Base-by-base conservation (phyloP, 2,797 vertebrate genomes). In the Parauchenoglanis ngamensis region DNA sequence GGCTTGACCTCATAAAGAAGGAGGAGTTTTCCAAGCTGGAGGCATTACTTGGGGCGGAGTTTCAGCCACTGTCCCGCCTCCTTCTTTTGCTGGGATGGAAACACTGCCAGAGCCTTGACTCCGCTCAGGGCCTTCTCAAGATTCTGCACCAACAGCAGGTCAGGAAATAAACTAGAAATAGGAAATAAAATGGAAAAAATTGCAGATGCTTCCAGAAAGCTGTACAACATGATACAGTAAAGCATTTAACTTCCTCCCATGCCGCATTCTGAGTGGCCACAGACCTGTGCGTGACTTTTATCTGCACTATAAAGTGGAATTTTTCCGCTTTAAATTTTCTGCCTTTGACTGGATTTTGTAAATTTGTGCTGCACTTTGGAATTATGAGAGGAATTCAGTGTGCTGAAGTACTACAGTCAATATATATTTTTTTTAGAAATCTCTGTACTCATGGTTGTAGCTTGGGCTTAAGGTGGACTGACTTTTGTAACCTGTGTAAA, bases 1-100 rank as follows among this genome's bases (percentile, higher is more conserved):
- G 97, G 0, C 94, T 99, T 23, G 93, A 96, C 87, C 93, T 99
- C 87, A 92, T 99, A 85, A 98, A 97, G 92, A 97, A 95, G 85
- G 97, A 97, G 93, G 97, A 99, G 87, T 99, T 98, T 85, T 91
- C 90, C 0, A 93, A 93, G 88, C 94, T 99, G 87, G 94, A 91
- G 86, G 89, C 88, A 54, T 94, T 99, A 21, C 90, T 99, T 80
- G 95, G 88, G 84, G 93, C 93, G 89, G 98, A 99, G 94, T 99
- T 99, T 89, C 96, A 92, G 87, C 97, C 98, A 2, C 94, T 99
- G 87, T 95, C 97, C 40, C 97, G 96, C 21, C 96, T 99, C 61
- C 94, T 99, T n/a, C 91, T 98, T 84, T 95, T 99, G 75, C 94
- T 99, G 78, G 98, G 98, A 85, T 99, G 98, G 98, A 97, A 94